Percentiles rank a stretch among this genome's conserved stretches.
Conservation (phyloP, 2,797 vertebrate species). For the Argya squamiceps region DNA sequence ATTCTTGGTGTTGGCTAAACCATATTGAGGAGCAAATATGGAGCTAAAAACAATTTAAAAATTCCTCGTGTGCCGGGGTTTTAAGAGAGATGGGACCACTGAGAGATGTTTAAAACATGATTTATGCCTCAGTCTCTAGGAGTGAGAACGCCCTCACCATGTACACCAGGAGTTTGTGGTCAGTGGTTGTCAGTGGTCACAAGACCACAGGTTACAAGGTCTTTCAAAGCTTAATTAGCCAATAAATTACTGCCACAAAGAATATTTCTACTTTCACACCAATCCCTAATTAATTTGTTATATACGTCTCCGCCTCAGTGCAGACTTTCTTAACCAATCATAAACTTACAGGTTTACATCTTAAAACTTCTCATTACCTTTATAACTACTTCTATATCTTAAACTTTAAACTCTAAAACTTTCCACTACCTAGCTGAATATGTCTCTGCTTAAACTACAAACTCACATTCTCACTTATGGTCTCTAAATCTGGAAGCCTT, state of each 20-base stretch:
- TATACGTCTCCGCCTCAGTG: background rate
- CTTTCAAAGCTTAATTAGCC: background rate
- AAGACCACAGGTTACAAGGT: background rate
- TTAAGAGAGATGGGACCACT: background rate
- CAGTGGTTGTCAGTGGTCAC: background rate
- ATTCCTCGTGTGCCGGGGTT: background rate
- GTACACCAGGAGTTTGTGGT: background rate
- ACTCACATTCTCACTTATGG: background rate
- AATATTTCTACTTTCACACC: background rate
- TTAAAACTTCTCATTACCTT: background rate
- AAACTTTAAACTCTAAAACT: background rate
- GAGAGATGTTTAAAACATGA: background rate
- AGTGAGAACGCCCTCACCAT: background rate
- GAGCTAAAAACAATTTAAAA: background rate
- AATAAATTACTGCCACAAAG: background rate
- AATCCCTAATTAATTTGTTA: background rate
- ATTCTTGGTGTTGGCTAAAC: background rate
- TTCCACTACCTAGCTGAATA: background rate
- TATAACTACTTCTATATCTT: background rate
- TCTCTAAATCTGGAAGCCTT: background rate
- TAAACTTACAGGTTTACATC: background rate
- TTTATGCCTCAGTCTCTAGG: background rate
- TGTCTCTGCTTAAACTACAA: background rate
- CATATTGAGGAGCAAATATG: accelerated
- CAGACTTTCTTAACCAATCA: background rate